Percentiles rank a stretch among this genome's conserved stretches.
phyloP scores from a whole-genome alignment of 2,888 invertebrate species.

The Synanthedon tipuliformis region DNA sequence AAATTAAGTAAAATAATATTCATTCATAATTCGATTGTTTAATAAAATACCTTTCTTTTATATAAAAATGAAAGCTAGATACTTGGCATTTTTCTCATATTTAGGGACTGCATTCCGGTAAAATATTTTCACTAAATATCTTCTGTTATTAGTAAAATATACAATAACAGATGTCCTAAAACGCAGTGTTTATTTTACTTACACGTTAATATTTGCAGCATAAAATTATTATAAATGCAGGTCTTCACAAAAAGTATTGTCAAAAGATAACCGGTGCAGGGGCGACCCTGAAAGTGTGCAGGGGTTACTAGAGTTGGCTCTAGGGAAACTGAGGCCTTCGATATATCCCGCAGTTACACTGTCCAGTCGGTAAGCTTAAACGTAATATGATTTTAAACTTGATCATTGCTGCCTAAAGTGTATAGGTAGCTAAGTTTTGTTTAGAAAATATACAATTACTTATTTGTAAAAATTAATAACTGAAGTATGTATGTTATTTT shows the following conservation, averaged over 20 bases:
- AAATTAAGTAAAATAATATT: not conserved
- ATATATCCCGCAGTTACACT: slow-evolving; percentile 69
- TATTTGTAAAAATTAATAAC: no score
- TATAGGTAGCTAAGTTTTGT: no score
- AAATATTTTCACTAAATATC: slow-evolving; percentile 6
- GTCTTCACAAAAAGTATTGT: slow-evolving; percentile 76
- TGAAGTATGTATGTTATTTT: no score
- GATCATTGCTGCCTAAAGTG: no score
- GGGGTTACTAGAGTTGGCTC: slow-evolving; percentile 77
- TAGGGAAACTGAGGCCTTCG: slow-evolving; percentile 64
- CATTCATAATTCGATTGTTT: not conserved
- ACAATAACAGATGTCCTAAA: not conserved
- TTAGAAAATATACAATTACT: no score
- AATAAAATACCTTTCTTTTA: not conserved
- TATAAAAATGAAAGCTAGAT: slow-evolving; percentile 72
- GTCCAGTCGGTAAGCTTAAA: slow-evolving; percentile 76
- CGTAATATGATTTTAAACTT: no score
- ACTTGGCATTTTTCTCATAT: slow-evolving; percentile 80
- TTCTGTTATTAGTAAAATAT: not conserved
- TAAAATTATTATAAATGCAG: slow-evolving; percentile 42
- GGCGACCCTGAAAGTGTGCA: slow-evolving; percentile 77
- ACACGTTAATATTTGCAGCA: not conserved
- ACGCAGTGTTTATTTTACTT: not conserved
- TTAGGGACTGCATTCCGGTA: slow-evolving; percentile 83
- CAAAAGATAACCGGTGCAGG: slow-evolving; percentile 47